Evolutionary conservation across 2,888 invertebrate genomes (phyloP), one percentile per base, ranked within the genome.

Genomic region (Capitulum mitella): DNA sequence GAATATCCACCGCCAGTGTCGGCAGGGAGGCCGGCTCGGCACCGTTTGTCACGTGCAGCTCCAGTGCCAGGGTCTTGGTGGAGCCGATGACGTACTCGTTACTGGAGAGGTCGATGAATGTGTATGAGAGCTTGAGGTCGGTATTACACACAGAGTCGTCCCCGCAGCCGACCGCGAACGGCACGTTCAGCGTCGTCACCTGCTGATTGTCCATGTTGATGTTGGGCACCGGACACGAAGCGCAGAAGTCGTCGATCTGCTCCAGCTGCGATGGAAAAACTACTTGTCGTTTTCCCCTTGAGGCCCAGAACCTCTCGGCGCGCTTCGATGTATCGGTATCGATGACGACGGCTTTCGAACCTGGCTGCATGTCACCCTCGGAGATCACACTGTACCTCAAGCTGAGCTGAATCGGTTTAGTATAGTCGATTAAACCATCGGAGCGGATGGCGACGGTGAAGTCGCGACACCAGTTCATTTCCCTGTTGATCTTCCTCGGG

Each of bases 61-160:
- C 82, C 78, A 87, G 79, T 14, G 80, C 80, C 46, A 86, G 76
- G 19, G 82, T 81, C 3, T 82, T 79, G 10, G 80, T 77, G 0
- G 84, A 82, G 0, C 86, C 86, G 76, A 86, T 83, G 3, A 85
- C 80, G 74, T 85, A 83, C 29, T 79, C 77, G 48, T 77, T 34
- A 48, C 77, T 64, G n/a, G n/a, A n/a, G 37, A 16, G 34, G 37
- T 37, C 37, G 34, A 37, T 34, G 37, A 70, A 70, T 14, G 6
- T 37, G 46, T 76, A 76, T 3, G 16, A 14, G 3, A 76, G 46
- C 19, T 83, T 83, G 8, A 90, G 83, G 84, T 87, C 86, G 0
- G 89, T 88, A 16, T 85, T 86, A 83, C 90, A 89, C 78, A 88
- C 85, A 58, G 88, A 84, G 80, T 89, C 89, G 26, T 86, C 85